A percentile compares a stretch with the other conserved stretches of the same genome.
Conservation (phyloP, 2,797 vertebrate species). For the Chelidonichthys spinosus region DNA sequence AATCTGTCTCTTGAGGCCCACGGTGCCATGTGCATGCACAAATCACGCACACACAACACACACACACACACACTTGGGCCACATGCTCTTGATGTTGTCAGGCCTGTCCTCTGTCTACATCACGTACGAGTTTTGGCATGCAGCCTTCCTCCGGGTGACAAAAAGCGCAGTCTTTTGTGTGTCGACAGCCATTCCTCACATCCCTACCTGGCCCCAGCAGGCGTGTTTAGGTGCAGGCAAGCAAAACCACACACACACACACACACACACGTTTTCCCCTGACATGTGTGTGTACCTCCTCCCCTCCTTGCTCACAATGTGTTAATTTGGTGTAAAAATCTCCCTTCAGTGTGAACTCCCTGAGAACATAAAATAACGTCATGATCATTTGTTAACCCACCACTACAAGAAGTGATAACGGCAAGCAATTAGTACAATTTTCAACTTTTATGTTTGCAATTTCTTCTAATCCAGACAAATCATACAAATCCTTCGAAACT, state of each 20-base stretch:
- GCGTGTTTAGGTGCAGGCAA: slow-evolving; percentile 70
- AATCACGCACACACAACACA: slow-evolving; percentile 35
- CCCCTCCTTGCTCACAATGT: slow-evolving; percentile 12
- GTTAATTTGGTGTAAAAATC: slow-evolving; percentile 18
- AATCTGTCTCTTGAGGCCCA: slow-evolving; percentile 73
- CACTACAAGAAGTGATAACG: background rate
- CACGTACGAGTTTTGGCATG: slow-evolving; percentile 72
- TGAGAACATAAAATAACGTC: background rate
- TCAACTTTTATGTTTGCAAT: background rate
- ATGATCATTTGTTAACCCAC: background rate
- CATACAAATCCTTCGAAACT: background rate
- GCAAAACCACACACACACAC: slow-evolving; percentile 56
- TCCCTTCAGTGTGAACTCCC: background rate
- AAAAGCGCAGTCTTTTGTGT: slow-evolving; percentile 66
- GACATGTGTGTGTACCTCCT: slow-evolving; percentile 23
- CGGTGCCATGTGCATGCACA: slow-evolving; percentile 30
- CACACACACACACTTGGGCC: slow-evolving; percentile 17
- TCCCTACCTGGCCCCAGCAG: slow-evolving; percentile 68
- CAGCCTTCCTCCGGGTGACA: slow-evolving; percentile 70
- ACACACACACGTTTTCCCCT: slow-evolving; percentile 17
- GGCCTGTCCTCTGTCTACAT: slow-evolving; percentile 60
- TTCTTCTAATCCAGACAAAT: background rate
- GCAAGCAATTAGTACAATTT: background rate
- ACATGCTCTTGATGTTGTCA: slow-evolving; percentile 54
- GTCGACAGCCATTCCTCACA: slow-evolving; percentile 62